Conservation (phyloP, 2,797 vertebrate species). For the Neopelma chrysocephalum region DNA sequence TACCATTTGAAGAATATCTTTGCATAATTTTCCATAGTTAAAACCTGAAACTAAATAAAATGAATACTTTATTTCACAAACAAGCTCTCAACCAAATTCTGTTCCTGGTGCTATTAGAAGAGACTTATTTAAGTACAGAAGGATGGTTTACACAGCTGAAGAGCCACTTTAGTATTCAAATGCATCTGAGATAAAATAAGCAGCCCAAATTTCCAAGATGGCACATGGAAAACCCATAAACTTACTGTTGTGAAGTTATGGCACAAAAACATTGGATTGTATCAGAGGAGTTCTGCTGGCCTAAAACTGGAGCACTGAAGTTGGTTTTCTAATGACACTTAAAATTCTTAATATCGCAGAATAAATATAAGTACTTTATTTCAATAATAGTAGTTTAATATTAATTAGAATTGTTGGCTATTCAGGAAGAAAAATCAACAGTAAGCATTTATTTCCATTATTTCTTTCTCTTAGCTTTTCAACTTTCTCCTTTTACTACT, state of each 20-base stretch:
- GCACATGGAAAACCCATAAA: not conserved
- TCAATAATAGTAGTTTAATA: not conserved
- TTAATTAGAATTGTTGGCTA: not conserved
- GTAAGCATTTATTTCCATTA: not conserved
- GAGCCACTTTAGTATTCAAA: not conserved
- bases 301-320: not conserved
- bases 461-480: not conserved
- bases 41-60: conserved; percentile 36
- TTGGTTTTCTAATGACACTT: not conserved
- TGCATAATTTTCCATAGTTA: conserved; percentile 34
- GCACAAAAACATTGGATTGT: not conserved
- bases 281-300: not conserved
- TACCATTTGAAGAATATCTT: conserved; percentile 9
- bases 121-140: conserved; percentile 22
- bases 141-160: conserved; percentile 2
- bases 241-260: not conserved
- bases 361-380: not conserved
- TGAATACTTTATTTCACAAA: conserved; percentile 21
- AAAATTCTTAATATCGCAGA: not conserved
- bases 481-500: not conserved
- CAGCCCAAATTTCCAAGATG: not conserved
- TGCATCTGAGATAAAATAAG: not conserved
- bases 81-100: conserved; percentile 8
- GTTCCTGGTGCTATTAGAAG: conserved; percentile 20
- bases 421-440: not conserved